These are phyloP conservation scores for Enteromius argenteus DNA, from an alignment of 2,797 vertebrate species.

Conservation along the genomic window DNA sequence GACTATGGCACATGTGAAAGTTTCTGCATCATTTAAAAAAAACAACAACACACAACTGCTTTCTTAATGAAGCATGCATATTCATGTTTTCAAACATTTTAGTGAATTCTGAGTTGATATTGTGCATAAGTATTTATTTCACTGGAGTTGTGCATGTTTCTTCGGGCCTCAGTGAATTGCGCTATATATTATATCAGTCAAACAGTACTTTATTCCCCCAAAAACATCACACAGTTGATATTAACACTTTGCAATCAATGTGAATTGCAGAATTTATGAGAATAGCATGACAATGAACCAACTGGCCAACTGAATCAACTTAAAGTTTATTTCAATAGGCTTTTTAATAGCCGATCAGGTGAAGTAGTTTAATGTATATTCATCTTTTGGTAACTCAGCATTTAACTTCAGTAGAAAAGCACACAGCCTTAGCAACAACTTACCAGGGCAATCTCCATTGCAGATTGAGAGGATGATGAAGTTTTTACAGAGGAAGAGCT, in stretches of 20 bases:
- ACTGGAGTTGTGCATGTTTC: background rate
- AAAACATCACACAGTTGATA: background rate
- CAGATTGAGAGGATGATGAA: slow-evolving; percentile 61
- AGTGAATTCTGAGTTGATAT: background rate
- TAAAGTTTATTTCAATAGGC: background rate
- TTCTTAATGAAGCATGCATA: background rate
- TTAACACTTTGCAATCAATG: background rate
- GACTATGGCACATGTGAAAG: background rate
- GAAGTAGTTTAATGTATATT: background rate
- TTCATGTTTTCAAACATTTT: background rate
- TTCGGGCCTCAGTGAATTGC: background rate
- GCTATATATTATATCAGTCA: background rate
- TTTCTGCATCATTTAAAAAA: background rate
- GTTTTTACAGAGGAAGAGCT: slow-evolving; percentile 56
- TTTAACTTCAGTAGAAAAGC: background rate
- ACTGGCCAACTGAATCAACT: background rate
- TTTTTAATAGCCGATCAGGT: background rate
- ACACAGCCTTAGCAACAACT: slow-evolving; percentile 55
- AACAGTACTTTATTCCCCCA: background rate
- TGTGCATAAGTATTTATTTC: background rate
- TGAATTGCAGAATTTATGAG: background rate
- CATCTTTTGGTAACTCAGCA: background rate
- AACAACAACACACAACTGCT: background rate
- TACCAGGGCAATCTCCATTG: slow-evolving; percentile 78
- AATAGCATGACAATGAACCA: background rate